Conservation (phyloP, 2,888 invertebrate genomes). For the Labia minor region DNA sequence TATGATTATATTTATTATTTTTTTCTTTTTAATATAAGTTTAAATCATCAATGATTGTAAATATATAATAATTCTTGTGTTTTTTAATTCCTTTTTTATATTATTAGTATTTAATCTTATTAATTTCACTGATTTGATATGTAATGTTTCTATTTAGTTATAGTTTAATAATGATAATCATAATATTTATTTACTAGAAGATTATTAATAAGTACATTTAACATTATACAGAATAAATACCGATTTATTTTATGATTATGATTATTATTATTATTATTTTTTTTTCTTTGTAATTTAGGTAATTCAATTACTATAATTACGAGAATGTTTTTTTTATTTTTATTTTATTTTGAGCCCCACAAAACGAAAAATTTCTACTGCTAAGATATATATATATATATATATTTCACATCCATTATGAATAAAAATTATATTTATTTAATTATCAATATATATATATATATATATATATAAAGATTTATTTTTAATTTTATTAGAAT, state of each 20-base stretch:
- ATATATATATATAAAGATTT: too few relatives aligned
- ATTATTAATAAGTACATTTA: neutral
- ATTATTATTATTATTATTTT: too few relatives aligned
- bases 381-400: neutral
- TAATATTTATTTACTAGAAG: neutral
- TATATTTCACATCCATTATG: neutral
- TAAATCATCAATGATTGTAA: conserved; percentile 21
- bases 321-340: too few relatives aligned
- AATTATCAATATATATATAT: neutral
- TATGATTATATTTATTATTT: conserved; percentile 19
- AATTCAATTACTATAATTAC: too few relatives aligned
- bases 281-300: too few relatives aligned
- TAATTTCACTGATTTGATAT: conserved; percentile 1
- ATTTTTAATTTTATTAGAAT: too few relatives aligned
- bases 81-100: too few relatives aligned
- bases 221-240: conserved; percentile 5
- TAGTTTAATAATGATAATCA: neutral
- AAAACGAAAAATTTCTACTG: neutral
- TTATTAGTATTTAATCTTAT: too few relatives aligned
- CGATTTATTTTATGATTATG: neutral
- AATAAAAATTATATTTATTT: neutral
- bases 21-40: conserved; percentile 17
- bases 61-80: conserved; percentile 22
- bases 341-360: neutral
- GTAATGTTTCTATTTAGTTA: neutral